phyloP scores from a whole-genome alignment of 2,888 invertebrate genomes.

The Acanthacorydalis orientalis region DNA sequence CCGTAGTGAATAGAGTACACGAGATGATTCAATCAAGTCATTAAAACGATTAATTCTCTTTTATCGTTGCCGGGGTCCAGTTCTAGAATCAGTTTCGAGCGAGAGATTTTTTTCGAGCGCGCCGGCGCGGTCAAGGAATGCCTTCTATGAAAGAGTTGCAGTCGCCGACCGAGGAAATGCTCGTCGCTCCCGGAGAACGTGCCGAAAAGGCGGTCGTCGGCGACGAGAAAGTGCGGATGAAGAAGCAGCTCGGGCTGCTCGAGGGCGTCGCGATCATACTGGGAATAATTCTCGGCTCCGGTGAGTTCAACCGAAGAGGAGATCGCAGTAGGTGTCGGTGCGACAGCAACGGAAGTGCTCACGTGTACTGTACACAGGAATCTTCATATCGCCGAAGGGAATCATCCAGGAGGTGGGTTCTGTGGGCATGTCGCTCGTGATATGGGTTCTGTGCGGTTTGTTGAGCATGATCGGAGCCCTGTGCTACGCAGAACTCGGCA shows the following conservation, averaged over 20 bases:
- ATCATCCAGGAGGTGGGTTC: constrained; percentile 81
- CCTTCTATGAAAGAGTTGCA: constrained; percentile 12
- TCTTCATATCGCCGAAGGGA: constrained; percentile 91
- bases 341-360: too few species aligned
- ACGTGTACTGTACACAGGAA: constrained; percentile 51
- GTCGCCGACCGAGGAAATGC: constrained; percentile 21
- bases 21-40: too few species aligned
- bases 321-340: neutral
- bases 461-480: constrained; percentile 87
- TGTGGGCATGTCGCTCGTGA: constrained; percentile 68
- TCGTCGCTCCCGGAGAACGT: constrained; percentile 20
- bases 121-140: neutral
- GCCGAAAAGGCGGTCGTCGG: constrained; percentile 7
- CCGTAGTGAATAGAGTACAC: too few species aligned
- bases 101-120: too few species aligned
- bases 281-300: constrained; percentile 88
- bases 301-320: constrained; percentile 27
- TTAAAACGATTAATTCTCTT: too few species aligned
- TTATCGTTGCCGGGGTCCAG: too few species aligned
- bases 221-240: constrained; percentile 54
- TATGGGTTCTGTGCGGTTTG: constrained; percentile 80
- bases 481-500: constrained; percentile 91
- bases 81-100: too few species aligned
- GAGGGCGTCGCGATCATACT: constrained; percentile 90
- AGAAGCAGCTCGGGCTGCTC: constrained; percentile 73